A percentile compares a stretch with the other conserved stretches of the same genome.
phyloP scores from a whole-genome alignment of 1,140 invertebrate species.

The Pachyrhynchus sulphureomaculatus region DNA sequence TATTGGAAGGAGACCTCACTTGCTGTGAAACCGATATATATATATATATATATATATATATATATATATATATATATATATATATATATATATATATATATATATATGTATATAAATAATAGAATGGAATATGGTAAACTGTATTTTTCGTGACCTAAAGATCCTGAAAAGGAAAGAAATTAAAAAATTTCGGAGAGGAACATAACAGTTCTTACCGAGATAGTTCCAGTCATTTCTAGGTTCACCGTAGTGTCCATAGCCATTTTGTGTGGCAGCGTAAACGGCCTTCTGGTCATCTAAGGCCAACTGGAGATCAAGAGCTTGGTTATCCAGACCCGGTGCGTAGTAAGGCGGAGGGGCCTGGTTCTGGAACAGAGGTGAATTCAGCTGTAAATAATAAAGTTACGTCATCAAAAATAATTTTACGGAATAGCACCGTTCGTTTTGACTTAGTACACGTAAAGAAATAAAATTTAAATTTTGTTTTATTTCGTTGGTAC shows the following conservation, averaged over 20 bases:
- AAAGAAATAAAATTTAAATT: too few relatives aligned
- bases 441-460: not conserved
- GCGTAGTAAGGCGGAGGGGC: conserved; percentile 84
- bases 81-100: too few relatives aligned
- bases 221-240: conserved; percentile 29
- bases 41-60: too few relatives aligned
- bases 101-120: too few relatives aligned
- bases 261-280: conserved; percentile 77
- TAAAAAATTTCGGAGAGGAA: too few relatives aligned
- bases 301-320: conserved; percentile 70
- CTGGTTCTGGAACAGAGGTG: conserved; percentile 62
- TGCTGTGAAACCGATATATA: too few relatives aligned
- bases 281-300: conserved; percentile 81
- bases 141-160: too few relatives aligned
- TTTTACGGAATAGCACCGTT: not conserved
- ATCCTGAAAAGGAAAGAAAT: too few relatives aligned
- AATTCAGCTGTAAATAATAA: conserved; percentile 32
- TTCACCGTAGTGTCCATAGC: conserved; percentile 73
- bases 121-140: too few relatives aligned
- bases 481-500: too few relatives aligned
- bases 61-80: too few relatives aligned
- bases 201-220: conserved; percentile 18
- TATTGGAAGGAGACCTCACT: too few relatives aligned
- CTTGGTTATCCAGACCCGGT: conserved; percentile 88
- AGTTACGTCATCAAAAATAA: not conserved